Evolutionary conservation across 2,888 invertebrate genomes (phyloP), one percentile per base, ranked within the genome.

Genomic region (Caenorhabditis becei): DNA sequence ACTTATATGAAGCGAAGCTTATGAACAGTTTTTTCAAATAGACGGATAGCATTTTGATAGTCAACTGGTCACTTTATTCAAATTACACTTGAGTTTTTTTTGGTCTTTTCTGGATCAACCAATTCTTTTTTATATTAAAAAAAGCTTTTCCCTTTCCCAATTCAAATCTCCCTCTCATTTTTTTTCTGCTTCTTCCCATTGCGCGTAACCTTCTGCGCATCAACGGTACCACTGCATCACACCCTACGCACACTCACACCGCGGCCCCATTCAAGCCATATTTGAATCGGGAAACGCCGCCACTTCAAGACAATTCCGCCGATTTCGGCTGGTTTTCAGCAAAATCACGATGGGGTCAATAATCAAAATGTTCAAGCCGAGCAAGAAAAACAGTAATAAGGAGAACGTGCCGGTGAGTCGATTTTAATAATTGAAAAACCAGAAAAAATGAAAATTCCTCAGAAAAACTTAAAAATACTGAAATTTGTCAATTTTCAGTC

Each of bases 301-400:
- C 11, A 14, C 16, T 18, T 61, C 8, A n/a, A 37, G 10, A 14
- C 1, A 11, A 5, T 53, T 53, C 16, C 53, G 3, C 2, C 53
- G 26, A 3, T 49, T 65, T n/a, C n/a, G n/a, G n/a, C n/a, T n/a
- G n/a, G n/a, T n/a, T 74, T 66, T 47, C 74, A 74, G 74, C 56
- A 28, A 41, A 16, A 59, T 28, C 75, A 62, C 28, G 28, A 81
- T 81, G 80, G 80, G 77, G 20, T 81, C 80, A 20, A 8, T 81
- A 8, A 81, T 81, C 28, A 77, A 77, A 71, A 81, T 85, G 74
- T 83, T 85, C 67, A 83, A 81, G 56, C 71, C 75, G n/a, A 80
- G 56, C 62, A 83, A 81, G 53, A 83, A 82, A 32, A 41, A 49
- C 41, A 72, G 75, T 49, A 85, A 85, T 51, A 85, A 85, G 65